Conservation (phyloP, 2,113 vertebrate genomes). For the Hiodon alosoides region DNA sequence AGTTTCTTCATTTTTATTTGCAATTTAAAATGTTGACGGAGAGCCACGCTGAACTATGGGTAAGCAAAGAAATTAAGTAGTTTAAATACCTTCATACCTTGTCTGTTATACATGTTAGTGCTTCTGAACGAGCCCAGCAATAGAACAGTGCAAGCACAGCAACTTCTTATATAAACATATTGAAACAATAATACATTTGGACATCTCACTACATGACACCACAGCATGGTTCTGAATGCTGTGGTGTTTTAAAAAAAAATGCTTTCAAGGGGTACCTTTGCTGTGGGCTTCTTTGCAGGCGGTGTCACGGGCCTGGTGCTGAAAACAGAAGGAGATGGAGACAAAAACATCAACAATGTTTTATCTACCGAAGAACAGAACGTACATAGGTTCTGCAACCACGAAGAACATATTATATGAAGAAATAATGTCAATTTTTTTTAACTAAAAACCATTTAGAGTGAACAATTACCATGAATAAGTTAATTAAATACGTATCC, state of each 20-base stretch:
- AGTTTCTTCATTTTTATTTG: too few species aligned
- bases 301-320: background rate
- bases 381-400: too few species aligned
- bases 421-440: too few species aligned
- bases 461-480: too few species aligned
- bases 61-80: too few species aligned
- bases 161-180: background rate
- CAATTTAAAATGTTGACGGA: too few species aligned
- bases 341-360: background rate
- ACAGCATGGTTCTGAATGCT: background rate
- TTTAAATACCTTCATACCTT: too few species aligned
- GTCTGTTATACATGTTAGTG: too few species aligned
- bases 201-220: background rate
- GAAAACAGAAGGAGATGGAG: background rate
- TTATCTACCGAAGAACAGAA: background rate
- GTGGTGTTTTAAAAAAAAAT: background rate
- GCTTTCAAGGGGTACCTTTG: conserved; percentile 43
- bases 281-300: conserved; percentile 23
- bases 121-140: too few species aligned
- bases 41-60: too few species aligned
- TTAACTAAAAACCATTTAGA: background rate
- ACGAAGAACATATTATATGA: too few species aligned
- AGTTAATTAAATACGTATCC: too few species aligned
- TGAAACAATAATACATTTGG: background rate
- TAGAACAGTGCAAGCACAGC: background rate